Evolutionary conservation across 2,797 vertebrate species (phyloP).

Genomic region (Rhinoraja longicauda): DNA sequence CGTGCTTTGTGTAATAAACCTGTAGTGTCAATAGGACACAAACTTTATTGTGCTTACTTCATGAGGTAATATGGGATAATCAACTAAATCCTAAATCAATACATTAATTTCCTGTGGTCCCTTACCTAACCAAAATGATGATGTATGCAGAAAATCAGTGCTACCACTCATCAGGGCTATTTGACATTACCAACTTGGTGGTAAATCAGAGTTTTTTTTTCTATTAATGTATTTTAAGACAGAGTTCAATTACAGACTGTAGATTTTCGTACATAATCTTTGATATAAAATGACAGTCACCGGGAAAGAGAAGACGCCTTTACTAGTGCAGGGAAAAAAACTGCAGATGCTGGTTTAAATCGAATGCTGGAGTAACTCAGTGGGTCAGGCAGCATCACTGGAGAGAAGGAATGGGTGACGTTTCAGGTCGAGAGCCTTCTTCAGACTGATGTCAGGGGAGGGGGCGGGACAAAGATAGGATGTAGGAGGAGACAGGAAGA

Average conservation of each 20-base stretch:
- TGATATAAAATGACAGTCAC: not conserved
- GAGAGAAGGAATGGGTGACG: no score
- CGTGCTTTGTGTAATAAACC: not conserved
- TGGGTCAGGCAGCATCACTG: no score
- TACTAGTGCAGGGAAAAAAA: no score
- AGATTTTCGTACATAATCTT: not conserved
- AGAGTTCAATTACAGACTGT: not conserved
- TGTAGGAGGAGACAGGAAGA: no score
- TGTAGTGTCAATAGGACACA: not conserved
- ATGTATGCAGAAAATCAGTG: not conserved
- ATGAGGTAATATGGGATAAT: not conserved
- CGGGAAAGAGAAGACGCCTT: not conserved
- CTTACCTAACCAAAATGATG: not conserved
- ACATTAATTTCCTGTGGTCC: not conserved
- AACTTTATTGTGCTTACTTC: not conserved
- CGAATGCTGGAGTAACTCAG: no score
- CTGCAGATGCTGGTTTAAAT: no score
- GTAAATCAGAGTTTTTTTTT: not conserved
- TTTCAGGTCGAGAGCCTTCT: no score
- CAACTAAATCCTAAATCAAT: not conserved
- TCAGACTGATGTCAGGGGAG: no score
- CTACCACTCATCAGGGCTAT: not conserved
- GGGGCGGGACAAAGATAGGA: no score
- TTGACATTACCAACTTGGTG: not conserved
- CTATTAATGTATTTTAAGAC: not conserved